Evolutionary conservation across 2,113 vertebrate species (phyloP).

Genomic region (Carassius gibelio): DNA sequence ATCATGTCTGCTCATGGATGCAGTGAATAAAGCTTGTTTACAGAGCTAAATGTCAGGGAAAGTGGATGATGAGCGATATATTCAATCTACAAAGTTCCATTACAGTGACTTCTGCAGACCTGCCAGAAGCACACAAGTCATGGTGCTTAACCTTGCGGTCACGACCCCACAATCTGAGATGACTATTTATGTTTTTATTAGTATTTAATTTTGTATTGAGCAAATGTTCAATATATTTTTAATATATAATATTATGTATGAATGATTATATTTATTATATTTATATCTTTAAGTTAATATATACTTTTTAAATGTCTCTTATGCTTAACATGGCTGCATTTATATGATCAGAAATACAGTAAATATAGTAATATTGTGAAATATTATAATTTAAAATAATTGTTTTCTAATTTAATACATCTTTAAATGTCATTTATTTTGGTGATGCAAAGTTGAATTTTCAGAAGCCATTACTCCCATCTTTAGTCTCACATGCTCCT

Average conservation of each 20-base stretch:
- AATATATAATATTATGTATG: no score
- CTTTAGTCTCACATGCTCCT: neutral
- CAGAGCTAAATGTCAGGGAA: conserved; percentile 48
- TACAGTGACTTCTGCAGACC: neutral
- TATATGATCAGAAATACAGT: no score
- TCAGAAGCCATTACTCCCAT: neutral
- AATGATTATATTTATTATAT: no score
- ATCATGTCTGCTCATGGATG: neutral
- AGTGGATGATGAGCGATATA: neutral
- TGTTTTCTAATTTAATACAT: neutral
- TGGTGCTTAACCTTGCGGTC: conserved; percentile 1
- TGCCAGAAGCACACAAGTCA: neutral
- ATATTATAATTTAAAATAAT: no score
- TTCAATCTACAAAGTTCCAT: neutral
- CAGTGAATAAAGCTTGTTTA: conserved; percentile 52
- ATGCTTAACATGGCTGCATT: no score
- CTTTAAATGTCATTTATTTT: no score
- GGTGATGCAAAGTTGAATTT: neutral
- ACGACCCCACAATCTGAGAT: neutral
- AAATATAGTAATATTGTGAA: no score
- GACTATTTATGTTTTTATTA: no score
- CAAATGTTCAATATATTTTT: no score
- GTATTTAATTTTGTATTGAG: no score
- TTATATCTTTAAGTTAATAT: no score
- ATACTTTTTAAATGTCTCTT: no score